Evolutionary conservation across 2,113 vertebrate genomes (phyloP).

Genomic region (Plectropomus leopardus): DNA sequence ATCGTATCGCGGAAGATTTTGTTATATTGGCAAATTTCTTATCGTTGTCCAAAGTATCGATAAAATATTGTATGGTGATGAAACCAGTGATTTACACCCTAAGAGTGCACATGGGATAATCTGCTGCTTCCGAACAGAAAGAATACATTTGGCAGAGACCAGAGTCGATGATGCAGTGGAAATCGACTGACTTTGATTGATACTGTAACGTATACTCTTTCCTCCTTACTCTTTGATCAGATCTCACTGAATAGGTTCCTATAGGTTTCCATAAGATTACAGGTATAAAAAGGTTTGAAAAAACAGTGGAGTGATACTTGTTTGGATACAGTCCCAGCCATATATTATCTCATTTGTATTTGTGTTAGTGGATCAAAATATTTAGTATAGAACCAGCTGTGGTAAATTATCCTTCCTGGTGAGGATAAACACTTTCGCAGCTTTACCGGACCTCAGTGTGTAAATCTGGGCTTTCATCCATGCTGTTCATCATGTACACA

Average conservation of each 20-base stretch:
- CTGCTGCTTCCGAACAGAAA: not conserved
- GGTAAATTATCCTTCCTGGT: not conserved
- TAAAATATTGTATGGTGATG: too few relatives aligned
- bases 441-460: not conserved
- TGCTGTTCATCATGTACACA: not conserved
- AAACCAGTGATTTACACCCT: too few relatives aligned
- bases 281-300: not conserved
- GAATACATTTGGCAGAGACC: not conserved
- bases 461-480: not conserved
- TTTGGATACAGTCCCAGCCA: not conserved
- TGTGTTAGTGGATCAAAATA: not conserved
- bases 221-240: too few relatives aligned
- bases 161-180: conserved; percentile 3
- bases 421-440: not conserved
- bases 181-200: not conserved
- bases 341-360: not conserved
- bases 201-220: not conserved
- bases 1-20: too few relatives aligned
- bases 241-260: not conserved
- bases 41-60: too few relatives aligned
- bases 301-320: not conserved
- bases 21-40: too few relatives aligned
- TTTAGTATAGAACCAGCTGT: not conserved
- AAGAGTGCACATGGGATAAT: too few relatives aligned
- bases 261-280: not conserved